phyloP scores from a whole-genome alignment of 2,797 vertebrate species.

The Neomorphus geoffroyi region DNA sequence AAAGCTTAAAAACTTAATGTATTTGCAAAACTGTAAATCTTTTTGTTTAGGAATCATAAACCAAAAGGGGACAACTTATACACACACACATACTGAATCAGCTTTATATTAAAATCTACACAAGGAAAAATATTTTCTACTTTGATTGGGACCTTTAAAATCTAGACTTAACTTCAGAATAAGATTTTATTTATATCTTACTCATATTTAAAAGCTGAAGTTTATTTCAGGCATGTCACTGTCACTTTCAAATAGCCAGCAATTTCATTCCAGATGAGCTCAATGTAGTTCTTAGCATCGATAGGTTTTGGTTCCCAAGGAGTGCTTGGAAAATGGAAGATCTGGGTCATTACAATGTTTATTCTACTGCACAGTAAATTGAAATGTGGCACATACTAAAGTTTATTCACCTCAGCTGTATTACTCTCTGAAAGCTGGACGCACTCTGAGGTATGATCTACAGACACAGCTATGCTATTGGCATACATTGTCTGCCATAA shows the following conservation, averaged over 20 bases:
- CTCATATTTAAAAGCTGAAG: neutral
- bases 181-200: neutral
- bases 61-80: neutral
- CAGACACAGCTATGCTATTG: neutral
- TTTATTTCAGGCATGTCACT: neutral
- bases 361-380: neutral
- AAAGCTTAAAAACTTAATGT: neutral
- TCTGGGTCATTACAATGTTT: neutral
- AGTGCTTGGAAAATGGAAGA: neutral
- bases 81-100: neutral
- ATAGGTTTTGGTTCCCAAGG: neutral
- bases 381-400: neutral
- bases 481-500: neutral
- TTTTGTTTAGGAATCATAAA: neutral
- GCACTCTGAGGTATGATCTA: neutral
- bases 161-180: neutral
- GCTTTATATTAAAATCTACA: neutral
- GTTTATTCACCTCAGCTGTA: neutral
- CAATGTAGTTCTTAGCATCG: neutral
- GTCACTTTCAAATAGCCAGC: neutral
- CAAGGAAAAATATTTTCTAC: neutral
- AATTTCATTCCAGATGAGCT: neutral
- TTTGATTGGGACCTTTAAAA: neutral
- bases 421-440: neutral
- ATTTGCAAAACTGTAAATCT: neutral